These are phyloP conservation scores for Lacanobia wlatinum DNA, from an alignment of 2,888 invertebrate species.

Conservation along the genomic window DNA sequence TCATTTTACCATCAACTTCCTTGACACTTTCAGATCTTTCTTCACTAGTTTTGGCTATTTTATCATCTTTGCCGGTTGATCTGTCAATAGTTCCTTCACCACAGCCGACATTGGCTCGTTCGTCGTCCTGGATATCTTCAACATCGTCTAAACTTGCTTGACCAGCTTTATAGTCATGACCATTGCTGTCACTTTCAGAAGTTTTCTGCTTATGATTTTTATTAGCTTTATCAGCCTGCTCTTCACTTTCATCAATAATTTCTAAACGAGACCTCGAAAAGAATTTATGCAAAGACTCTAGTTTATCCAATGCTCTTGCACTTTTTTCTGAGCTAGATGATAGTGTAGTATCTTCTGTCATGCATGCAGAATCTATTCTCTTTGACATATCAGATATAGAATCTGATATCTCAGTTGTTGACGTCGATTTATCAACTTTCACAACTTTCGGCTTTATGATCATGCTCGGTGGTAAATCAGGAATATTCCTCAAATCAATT, in stretches of 20 bases:
- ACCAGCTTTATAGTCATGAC: slow-evolving; percentile 71
- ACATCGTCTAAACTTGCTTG: slow-evolving; percentile 87
- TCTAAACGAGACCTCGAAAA: slow-evolving; percentile 86
- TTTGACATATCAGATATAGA: slow-evolving; percentile 81
- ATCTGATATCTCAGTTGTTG: slow-evolving; percentile 85
- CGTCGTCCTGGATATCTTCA: slow-evolving; percentile 85
- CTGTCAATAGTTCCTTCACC: slow-evolving; percentile 36
- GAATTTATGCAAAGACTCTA: slow-evolving; percentile 86
- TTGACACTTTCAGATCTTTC: slow-evolving; percentile 25
- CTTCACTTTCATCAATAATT: slow-evolving; percentile 88
- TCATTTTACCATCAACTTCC: slow-evolving; percentile 27
- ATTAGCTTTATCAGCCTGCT: slow-evolving; percentile 74
- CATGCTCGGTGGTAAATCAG: slow-evolving; percentile 86
- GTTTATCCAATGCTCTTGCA: slow-evolving; percentile 84
- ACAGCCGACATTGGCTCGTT: slow-evolving; percentile 43
- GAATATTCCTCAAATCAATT: slow-evolving; percentile 85
- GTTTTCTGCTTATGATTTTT: slow-evolving; percentile 59
- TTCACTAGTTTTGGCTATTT: slow-evolving; percentile 10
- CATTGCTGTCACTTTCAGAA: slow-evolving; percentile 48
- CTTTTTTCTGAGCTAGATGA: slow-evolving; percentile 79
- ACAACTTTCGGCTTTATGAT: slow-evolving; percentile 84
- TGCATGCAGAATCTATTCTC: slow-evolving; percentile 82
- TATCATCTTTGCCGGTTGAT: slow-evolving; percentile 18
- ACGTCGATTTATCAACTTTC: slow-evolving; percentile 85
- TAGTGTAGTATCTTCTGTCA: slow-evolving; percentile 85